phyloP scores from a whole-genome alignment of 1,140 invertebrate genomes.

The Mercenaria mercenaria region DNA sequence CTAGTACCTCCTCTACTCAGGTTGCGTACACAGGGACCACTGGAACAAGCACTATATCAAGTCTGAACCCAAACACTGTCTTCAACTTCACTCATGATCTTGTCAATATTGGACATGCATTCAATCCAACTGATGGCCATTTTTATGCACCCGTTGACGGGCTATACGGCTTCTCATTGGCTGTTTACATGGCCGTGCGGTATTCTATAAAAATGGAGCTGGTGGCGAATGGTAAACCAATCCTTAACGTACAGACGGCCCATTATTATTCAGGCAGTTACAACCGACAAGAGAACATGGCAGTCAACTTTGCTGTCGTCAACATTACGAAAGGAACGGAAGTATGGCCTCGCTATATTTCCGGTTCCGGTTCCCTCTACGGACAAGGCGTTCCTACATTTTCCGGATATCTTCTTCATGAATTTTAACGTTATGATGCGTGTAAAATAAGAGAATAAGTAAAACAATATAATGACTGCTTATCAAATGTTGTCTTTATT shows the following conservation, averaged over 20 bases:
- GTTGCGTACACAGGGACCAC: constrained; percentile 47
- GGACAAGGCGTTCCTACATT: constrained; percentile 53
- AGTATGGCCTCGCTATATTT: constrained; percentile 45
- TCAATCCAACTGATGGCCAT: constrained; percentile 5
- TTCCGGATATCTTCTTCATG: constrained; percentile 41
- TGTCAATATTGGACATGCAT: constrained; percentile 37
- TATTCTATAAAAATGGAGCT: constrained; percentile 44
- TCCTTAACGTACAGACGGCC: constrained; percentile 39
- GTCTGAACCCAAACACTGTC: constrained; percentile 11
- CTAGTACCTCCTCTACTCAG: not conserved
- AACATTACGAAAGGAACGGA: constrained; percentile 55
- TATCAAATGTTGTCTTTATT: too few species aligned
- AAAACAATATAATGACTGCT: too few species aligned
- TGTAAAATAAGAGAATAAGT: too few species aligned
- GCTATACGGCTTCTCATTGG: constrained; percentile 49
- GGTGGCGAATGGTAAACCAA: constrained; percentile 27
- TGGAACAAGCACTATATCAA: not conserved
- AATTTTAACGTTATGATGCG: constrained; percentile 50
- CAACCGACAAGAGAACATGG: constrained; percentile 49
- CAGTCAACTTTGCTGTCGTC: constrained; percentile 48
- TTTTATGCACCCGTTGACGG: constrained; percentile 52
- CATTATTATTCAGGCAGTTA: constrained; percentile 22
- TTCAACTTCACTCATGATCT: constrained; percentile 52
- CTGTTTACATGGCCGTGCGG: constrained; percentile 29
- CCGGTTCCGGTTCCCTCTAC: constrained; percentile 30